These are phyloP conservation scores for Gambusia yucatana DNA, from an alignment of 2,797 vertebrate genomes.

Conservation along the genomic window DNA sequence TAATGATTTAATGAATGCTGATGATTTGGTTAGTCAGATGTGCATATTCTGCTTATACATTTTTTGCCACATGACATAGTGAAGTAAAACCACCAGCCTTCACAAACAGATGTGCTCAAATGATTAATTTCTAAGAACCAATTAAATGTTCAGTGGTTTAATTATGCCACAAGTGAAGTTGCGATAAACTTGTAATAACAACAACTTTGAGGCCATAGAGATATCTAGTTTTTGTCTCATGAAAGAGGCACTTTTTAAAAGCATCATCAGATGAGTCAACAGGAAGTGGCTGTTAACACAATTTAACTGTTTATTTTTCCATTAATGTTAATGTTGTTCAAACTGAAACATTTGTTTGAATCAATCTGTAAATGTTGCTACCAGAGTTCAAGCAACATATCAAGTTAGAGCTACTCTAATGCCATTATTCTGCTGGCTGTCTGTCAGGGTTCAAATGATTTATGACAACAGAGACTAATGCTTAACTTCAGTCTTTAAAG, in stretches of 20 bases:
- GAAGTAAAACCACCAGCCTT: not conserved
- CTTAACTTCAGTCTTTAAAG: not conserved
- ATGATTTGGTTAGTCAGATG: not conserved
- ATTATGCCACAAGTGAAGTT: not conserved
- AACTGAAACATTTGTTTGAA: not conserved
- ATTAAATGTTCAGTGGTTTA: not conserved
- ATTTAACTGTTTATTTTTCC: not conserved
- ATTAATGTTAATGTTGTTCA: not conserved
- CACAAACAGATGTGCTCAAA: not conserved
- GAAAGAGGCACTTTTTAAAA: not conserved
- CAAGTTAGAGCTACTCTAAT: not conserved
- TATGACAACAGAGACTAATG: not conserved
- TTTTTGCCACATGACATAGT: not conserved
- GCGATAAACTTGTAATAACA: not conserved
- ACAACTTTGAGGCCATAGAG: not conserved
- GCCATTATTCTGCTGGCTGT: not conserved
- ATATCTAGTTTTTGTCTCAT: not conserved
- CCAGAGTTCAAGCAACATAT: not conserved
- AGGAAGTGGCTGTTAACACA: not conserved
- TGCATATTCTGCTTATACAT: not conserved
- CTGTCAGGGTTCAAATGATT: not conserved
- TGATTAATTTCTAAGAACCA: not conserved
- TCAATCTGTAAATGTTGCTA: not conserved
- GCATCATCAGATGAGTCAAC: not conserved
- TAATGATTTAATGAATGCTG: not conserved